A percentile compares a stretch with the other conserved stretches of the same genome.
These are phyloP conservation scores for Magallana gigas DNA, from an alignment of 1,140 invertebrate genomes.

Conservation along the genomic window DNA sequence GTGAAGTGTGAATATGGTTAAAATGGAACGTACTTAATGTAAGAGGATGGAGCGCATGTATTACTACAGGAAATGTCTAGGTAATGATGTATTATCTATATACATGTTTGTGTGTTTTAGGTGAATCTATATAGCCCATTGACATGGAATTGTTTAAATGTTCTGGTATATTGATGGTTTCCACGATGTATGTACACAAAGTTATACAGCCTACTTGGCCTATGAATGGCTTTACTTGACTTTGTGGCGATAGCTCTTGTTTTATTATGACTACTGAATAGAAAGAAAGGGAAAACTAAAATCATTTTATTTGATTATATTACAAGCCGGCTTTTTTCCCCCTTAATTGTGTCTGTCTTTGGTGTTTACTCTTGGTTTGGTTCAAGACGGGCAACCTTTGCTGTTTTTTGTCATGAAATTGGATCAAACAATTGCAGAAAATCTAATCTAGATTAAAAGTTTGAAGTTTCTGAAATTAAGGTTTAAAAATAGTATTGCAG, in stretches of 20 bases:
- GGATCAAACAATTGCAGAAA: neutral
- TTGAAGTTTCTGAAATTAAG: slow-evolving; percentile 15
- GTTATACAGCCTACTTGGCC: neutral
- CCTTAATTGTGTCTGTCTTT: neutral
- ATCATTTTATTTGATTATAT: neutral
- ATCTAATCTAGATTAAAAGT: slow-evolving; percentile 25
- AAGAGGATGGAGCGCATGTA: slow-evolving; percentile 10
- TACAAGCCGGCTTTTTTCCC: neutral
- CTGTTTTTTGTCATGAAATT: neutral
- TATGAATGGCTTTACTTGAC: slow-evolving; percentile 3
- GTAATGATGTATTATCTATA: slow-evolving; percentile 11
- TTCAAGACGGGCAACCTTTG: neutral
- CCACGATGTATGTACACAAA: neutral
- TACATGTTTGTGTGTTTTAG: neutral
- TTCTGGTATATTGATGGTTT: neutral
- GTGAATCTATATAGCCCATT: neutral
- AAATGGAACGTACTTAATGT: neutral
- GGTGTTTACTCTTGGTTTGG: neutral
- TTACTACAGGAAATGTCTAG: slow-evolving; percentile 10
- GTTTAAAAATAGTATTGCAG: slow-evolving; percentile 24
- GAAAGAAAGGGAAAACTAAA: neutral
- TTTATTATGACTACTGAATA: neutral
- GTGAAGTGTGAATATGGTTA: neutral
- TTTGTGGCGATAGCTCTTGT: neutral
- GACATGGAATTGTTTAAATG: slow-evolving; percentile 9